Evolutionary conservation across 2,113 vertebrate species (phyloP), one percentile per base, ranked within the genome.

Genomic region (Colinus virginianus): DNA sequence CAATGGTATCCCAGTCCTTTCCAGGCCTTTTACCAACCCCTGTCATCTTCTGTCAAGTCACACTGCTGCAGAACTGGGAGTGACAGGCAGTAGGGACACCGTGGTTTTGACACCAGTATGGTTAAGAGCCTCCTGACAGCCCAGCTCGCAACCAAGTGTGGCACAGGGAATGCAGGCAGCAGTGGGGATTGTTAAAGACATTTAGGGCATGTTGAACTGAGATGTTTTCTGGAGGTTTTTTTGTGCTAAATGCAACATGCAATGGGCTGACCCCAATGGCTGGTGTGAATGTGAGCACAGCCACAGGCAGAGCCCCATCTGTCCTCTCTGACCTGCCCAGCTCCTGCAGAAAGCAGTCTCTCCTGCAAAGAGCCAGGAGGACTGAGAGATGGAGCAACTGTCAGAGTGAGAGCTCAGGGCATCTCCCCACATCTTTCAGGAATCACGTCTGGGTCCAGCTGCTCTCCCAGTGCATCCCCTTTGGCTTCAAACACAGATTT

Each of bases 11-110:
- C 80, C 92, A 87, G 88, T 55, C 32, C 7, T 90, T 58, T 26
- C 80, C 85, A 95, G 88, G 92, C 93, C 88, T 87, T 74, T 77
- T 88, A 83, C 90, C 89, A 95, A 96, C 90, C 93, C 80, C 71
- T 94, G 78, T 92, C 90, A 74, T 84, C 64, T 87, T 68, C 82
- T 94, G 68, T 93, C 3, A 0, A 93, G 78, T 90, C 78, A 87
- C 83, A 88, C 48, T 20, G 23, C 71, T 36, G 43, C 71, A 34
- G 38, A 95, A 86, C 58, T 2, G 6, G 78, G 46, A 64, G 64
- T 61, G 76, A 78, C 2, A 5, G 89, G 56, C 26, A 62, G 78
- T 51, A 55, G 74, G 46, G 40, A 36, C 61, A 30, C 0, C 3
- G 15, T 43, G 14, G 46, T 78, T 78, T 75, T 25, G 21, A 68